These are phyloP conservation scores for Adrianichthys oophorus DNA, from an alignment of 2,797 vertebrate species.

Conservation along the genomic window DNA sequence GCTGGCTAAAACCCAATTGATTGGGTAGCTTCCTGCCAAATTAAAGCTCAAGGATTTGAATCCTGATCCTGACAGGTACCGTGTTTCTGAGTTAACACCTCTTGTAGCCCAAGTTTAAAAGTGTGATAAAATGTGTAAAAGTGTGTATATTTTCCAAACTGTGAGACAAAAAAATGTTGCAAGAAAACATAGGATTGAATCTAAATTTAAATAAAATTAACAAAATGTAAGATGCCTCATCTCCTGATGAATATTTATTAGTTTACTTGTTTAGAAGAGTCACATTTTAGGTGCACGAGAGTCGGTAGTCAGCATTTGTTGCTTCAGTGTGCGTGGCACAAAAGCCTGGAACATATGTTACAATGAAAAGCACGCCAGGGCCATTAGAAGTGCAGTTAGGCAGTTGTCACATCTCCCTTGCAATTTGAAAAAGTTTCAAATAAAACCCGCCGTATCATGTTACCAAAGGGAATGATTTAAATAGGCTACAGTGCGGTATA, in stretches of 20 bases:
- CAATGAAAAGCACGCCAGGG: slow-evolving; percentile 48
- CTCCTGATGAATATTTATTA: background rate
- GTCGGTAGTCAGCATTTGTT: slow-evolving; percentile 47
- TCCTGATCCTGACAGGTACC: too few relatives aligned
- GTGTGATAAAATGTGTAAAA: too few relatives aligned
- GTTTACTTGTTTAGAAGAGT: slow-evolving; percentile 24
- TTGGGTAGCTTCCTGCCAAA: too few relatives aligned
- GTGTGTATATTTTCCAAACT: too few relatives aligned
- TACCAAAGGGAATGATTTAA: slow-evolving; percentile 57
- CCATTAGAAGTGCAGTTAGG: slow-evolving; percentile 47
- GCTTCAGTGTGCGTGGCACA: slow-evolving; percentile 40
- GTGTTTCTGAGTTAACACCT: too few relatives aligned
- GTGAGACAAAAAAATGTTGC: too few relatives aligned
- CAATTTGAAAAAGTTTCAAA: slow-evolving; percentile 47
- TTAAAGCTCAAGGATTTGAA: too few relatives aligned
- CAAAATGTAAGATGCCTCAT: too few relatives aligned
- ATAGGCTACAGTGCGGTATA: slow-evolving; percentile 52
- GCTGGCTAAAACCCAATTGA: too few relatives aligned
- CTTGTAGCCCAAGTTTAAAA: too few relatives aligned
- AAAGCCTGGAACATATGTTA: slow-evolving; percentile 63
- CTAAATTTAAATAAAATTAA: too few relatives aligned
- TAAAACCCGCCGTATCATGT: slow-evolving; percentile 50
- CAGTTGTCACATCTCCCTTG: slow-evolving; percentile 52
- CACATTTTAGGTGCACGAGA: slow-evolving; percentile 45
- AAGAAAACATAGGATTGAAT: too few relatives aligned